Conservation (phyloP, 2,888 invertebrate genomes). For the Scaptodrosophila latifasciaeformis region DNA sequence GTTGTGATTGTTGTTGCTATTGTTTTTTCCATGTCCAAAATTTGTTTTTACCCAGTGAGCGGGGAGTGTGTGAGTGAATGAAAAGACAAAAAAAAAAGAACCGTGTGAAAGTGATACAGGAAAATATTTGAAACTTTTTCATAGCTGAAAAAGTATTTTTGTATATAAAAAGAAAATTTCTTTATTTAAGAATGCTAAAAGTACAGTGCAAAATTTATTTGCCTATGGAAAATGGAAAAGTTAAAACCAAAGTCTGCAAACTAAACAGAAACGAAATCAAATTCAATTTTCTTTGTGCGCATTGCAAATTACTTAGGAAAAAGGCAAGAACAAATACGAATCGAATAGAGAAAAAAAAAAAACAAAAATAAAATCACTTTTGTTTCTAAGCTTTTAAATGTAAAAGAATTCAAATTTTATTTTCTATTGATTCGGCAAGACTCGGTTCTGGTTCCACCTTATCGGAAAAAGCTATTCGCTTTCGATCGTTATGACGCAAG, state of each 20-base stretch:
- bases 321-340: slow-evolving; percentile 9
- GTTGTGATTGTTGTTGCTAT: slow-evolving; percentile 12
- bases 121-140: slow-evolving; percentile 16
- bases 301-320: too few relatives aligned
- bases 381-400: slow-evolving; percentile 10
- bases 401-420: neutral
- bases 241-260: slow-evolving; percentile 50
- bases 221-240: slow-evolving; percentile 26
- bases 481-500: slow-evolving; percentile 18
- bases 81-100: too few relatives aligned
- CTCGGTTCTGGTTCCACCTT: neutral
- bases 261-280: slow-evolving; percentile 24
- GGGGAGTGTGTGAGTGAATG: slow-evolving; percentile 8
- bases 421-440: neutral
- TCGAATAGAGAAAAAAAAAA: slow-evolving; percentile 17
- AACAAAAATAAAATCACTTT: slow-evolving; percentile 36
- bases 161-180: slow-evolving; percentile 45
- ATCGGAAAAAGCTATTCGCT: slow-evolving; percentile 22
- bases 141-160: slow-evolving; percentile 36
- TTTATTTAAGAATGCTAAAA: slow-evolving; percentile 30
- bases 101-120: neutral
- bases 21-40: neutral
- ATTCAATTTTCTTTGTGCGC: slow-evolving; percentile 17
- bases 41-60: slow-evolving; percentile 2
- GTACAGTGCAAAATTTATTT: slow-evolving; percentile 20